Percentiles rank a stretch among this genome's conserved stretches.
Evolutionary conservation across 2,113 vertebrate genomes (phyloP).

Genomic region (Ptilonorhynchus violaceus): DNA sequence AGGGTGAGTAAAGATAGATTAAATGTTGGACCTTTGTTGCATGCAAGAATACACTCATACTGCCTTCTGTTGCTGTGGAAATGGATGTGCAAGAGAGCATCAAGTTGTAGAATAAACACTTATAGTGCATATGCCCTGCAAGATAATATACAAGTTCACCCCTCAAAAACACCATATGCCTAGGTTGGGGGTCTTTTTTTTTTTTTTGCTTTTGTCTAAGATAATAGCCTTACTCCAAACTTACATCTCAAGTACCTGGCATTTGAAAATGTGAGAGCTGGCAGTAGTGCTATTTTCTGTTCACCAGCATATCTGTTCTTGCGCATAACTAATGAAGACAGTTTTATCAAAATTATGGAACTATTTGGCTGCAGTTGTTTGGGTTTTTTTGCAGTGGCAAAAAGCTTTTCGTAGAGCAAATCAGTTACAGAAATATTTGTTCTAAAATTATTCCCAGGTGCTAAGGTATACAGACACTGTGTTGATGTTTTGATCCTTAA

Average conservation of each 20-base stretch:
- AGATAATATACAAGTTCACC: not conserved
- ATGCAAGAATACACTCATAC: fast-evolving
- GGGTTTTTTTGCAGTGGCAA: not conserved
- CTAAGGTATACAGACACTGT: not conserved
- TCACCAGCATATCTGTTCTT: not conserved
- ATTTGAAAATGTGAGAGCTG: not conserved
- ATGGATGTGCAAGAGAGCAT: not conserved
- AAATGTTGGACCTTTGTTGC: not conserved
- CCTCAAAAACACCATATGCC: not conserved
- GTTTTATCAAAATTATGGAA: not conserved
- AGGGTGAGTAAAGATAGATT: not conserved
- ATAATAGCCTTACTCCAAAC: not conserved
- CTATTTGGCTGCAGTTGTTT: not conserved
- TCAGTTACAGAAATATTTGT: not conserved
- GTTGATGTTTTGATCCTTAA: not conserved
- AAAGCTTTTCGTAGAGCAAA: not conserved
- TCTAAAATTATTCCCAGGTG: not conserved
- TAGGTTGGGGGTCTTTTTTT: not conserved
- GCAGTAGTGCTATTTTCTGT: not conserved
- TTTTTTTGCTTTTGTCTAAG: not conserved
- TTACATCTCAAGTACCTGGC: not conserved
- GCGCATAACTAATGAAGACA: not conserved
- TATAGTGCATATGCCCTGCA: not conserved
- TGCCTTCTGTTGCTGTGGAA: not conserved
- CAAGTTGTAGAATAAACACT: not conserved